Conservation (phyloP, 2,888 invertebrate species). For the Eumacrocentrus americanus region DNA sequence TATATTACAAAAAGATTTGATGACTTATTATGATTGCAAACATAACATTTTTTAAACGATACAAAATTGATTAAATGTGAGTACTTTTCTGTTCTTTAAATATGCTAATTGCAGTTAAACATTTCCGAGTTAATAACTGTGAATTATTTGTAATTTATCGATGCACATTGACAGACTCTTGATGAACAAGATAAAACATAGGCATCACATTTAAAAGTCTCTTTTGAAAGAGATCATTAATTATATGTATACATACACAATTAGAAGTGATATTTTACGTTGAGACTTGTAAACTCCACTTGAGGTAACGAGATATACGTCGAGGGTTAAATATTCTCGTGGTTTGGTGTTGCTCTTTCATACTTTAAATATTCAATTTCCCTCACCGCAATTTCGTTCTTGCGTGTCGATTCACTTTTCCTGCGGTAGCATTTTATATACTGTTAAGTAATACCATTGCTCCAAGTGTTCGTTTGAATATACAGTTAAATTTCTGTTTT, state of each 20-base stretch:
- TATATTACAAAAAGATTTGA: no score
- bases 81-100: no score
- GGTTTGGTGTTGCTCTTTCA: background rate
- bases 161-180: background rate
- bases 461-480: background rate
- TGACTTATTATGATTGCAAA: no score
- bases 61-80: no score
- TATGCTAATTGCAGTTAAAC: no score
- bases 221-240: background rate
- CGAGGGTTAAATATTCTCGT: background rate
- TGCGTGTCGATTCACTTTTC: background rate
- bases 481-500: no score
- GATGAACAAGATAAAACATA: background rate
- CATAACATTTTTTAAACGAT: no score
- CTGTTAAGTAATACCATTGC: background rate
- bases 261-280: background rate
- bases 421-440: background rate
- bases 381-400: background rate
- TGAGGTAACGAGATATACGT: background rate
- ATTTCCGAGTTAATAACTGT: no score
- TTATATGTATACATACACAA: background rate
- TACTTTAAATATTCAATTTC: background rate
- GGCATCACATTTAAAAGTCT: background rate
- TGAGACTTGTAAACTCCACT: background rate
- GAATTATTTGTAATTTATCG: no score